Percentiles rank a stretch among this genome's conserved stretches.
Conservation (phyloP, 2,113 vertebrate genomes). For the Struthio camelus region DNA sequence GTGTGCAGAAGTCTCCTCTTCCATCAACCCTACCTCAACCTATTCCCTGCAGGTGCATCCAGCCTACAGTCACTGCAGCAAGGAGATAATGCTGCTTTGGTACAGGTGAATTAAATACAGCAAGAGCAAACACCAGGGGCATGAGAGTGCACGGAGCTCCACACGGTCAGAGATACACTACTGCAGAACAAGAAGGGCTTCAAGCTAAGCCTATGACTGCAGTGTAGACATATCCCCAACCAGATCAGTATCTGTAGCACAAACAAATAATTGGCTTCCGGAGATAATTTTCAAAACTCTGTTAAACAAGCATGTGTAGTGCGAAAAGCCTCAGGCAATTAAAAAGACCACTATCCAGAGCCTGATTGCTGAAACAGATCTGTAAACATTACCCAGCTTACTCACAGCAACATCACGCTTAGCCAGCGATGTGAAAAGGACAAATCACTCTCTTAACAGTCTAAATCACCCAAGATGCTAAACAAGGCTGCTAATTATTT, state of each 20-base stretch:
- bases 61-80: background rate
- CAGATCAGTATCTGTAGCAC: background rate
- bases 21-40: background rate
- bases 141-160: rapidly evolving
- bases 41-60: background rate
- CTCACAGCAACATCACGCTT: background rate
- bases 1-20: background rate
- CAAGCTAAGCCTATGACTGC: background rate
- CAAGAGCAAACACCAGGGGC: background rate
- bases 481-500: slow-evolving; percentile 10
- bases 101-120: background rate
- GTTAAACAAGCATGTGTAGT: background rate
- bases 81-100: background rate
- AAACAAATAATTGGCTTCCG: background rate
- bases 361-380: background rate
- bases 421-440: background rate
- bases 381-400: background rate
- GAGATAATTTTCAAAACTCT: background rate
- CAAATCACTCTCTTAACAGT: background rate
- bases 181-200: background rate
- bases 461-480: background rate
- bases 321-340: slow-evolving; percentile 1
- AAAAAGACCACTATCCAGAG: background rate
- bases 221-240: background rate
- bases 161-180: rapidly evolving